Conservation (phyloP, 2,113 vertebrate species). For the Entomyzon cyanotis region DNA sequence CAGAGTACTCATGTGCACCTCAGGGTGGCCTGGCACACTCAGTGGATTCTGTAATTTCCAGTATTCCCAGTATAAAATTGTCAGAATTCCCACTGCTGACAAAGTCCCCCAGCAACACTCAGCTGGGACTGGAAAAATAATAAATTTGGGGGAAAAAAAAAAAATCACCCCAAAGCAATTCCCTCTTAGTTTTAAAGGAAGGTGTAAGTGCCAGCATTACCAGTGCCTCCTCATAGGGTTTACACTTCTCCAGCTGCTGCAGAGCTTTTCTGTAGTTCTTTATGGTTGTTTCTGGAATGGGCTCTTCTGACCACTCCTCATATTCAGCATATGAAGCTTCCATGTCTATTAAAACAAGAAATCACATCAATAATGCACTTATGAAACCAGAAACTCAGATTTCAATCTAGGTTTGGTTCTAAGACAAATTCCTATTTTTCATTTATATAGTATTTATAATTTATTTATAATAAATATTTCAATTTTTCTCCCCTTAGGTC, state of each 20-base stretch:
- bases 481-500: not conserved
- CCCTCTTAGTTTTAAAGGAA: not conserved
- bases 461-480: not conserved
- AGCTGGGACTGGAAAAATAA: not conserved
- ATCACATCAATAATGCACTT: not conserved
- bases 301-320: conserved; percentile 90
- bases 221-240: conserved; percentile 88
- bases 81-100: not conserved
- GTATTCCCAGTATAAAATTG: not conserved
- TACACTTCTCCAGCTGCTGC: conserved; percentile 85
- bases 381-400: not conserved
- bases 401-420: not conserved
- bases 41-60: rapidly evolving
- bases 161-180: not conserved
- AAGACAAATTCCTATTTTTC: not conserved
- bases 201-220: conserved; percentile 65
- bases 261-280: conserved; percentile 87
- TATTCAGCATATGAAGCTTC: conserved; percentile 90
- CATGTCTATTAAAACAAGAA: conserved; percentile 81
- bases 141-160: rapidly evolving
- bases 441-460: rapidly evolving
- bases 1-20: not conserved
- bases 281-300: conserved; percentile 74
- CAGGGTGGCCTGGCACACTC: not conserved
- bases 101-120: not conserved